phyloP scores from a whole-genome alignment of 2,888 invertebrate species.

The Melanotus villosus region DNA sequence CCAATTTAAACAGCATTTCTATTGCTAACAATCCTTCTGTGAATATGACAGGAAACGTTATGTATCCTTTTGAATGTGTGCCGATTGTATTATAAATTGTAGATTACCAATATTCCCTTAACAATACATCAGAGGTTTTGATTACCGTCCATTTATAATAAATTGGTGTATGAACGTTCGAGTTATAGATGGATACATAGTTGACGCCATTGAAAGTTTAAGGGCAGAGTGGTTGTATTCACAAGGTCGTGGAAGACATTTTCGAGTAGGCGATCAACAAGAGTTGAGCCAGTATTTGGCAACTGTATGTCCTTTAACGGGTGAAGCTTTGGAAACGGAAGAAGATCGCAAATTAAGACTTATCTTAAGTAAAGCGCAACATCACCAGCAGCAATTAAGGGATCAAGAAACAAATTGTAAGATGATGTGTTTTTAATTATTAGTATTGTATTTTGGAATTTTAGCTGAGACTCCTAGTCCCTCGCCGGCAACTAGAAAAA shows the following conservation, averaged over 20 bases:
- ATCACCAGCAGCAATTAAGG: conserved; percentile 88
- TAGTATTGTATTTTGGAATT: conserved; percentile 1
- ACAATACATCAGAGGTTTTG: conserved; percentile 78
- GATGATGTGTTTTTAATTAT: not conserved
- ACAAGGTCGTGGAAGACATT: conserved; percentile 92
- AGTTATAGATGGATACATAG: conserved; percentile 89
- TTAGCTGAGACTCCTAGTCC: conserved; percentile 53
- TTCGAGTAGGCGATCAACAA: conserved; percentile 87
- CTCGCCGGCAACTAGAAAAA: conserved; percentile 69
- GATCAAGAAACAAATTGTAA: conserved; percentile 73
- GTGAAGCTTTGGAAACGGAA: conserved; percentile 85
- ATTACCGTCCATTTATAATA: conserved; percentile 92
- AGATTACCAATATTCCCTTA: conserved; percentile 51
- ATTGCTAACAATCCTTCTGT: conserved; percentile 92
- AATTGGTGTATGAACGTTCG: conserved; percentile 94
- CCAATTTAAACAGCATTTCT: conserved; percentile 84
- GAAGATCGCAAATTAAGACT: conserved; percentile 89
- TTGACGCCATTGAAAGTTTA: conserved; percentile 92
- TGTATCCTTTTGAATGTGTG: conserved; percentile 78
- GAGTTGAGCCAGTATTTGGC: conserved; percentile 87
- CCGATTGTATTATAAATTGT: not conserved
- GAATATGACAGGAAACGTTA: conserved; percentile 80
- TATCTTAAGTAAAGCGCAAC: conserved; percentile 91
- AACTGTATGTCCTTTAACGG: conserved; percentile 87
- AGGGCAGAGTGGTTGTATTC: conserved; percentile 97